Conservation (phyloP, 2,797 vertebrate genomes). For the Microctenopoma steveboyesi region DNA sequence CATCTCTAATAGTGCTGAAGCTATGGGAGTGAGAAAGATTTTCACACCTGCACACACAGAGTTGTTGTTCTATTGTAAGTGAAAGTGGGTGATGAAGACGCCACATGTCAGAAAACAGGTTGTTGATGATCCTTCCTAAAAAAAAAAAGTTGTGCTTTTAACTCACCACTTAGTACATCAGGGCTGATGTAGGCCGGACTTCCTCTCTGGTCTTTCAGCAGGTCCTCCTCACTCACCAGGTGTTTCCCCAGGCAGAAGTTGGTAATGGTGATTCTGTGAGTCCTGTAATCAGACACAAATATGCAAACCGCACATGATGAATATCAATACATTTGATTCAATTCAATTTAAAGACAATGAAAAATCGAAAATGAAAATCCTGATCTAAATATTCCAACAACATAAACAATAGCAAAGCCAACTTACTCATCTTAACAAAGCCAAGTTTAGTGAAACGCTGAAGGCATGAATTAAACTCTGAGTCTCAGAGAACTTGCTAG, state of each 20-base stretch:
- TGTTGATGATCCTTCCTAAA: background rate
- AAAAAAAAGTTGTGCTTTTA: background rate
- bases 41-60: constrained; percentile 19
- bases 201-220: constrained; percentile 98
- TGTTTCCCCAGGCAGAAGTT: constrained; percentile 99
- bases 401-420: background rate
- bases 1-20: constrained; percentile 3
- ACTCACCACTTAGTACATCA: constrained; percentile 95
- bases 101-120: background rate
- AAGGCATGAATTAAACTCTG: constrained; percentile 21
- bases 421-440: constrained; percentile 36
- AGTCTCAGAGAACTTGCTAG: constrained; percentile 12
- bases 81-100: constrained; percentile 1
- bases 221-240: constrained; percentile 97
- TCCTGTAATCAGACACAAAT: constrained; percentile 79
- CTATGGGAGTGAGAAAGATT: background rate
- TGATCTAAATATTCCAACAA: background rate
- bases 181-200: constrained; percentile 99
- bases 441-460: constrained; percentile 22
- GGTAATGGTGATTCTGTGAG: constrained; percentile 97
- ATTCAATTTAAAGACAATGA: background rate
- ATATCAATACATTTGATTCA: background rate
- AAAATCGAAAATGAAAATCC: background rate
- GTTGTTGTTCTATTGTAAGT: background rate
- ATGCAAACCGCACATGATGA: constrained; percentile 27